These are phyloP conservation scores for Cyclophora albipunctata DNA, from an alignment of 2,888 invertebrate genomes.

Conservation along the genomic window DNA sequence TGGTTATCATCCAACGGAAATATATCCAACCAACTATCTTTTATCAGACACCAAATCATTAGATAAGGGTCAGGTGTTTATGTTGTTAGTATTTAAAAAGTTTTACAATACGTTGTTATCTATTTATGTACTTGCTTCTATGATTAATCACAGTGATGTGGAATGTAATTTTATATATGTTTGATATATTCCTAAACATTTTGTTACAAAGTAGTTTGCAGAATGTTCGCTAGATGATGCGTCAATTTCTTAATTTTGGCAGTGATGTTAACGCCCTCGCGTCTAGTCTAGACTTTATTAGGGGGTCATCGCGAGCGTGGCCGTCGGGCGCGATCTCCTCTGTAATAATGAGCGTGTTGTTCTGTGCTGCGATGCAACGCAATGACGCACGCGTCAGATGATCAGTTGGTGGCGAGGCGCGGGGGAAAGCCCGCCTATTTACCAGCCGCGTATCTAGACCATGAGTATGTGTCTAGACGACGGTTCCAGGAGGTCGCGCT, in stretches of 20 bases:
- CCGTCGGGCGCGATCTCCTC: conserved; percentile 13
- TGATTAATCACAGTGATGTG: too few species aligned
- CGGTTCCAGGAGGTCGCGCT: conserved; percentile 62
- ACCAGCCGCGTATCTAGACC: conserved; percentile 57
- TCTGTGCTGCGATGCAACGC: conserved; percentile 25
- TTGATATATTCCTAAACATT: too few species aligned
- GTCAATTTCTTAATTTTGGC: conserved; percentile 22
- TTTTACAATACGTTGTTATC: too few species aligned
- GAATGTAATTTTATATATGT: too few species aligned
- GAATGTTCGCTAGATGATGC: conserved; percentile 10
- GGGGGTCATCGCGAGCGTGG: conserved; percentile 19
- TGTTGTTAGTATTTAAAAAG: too few species aligned
- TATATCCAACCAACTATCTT: too few species aligned
- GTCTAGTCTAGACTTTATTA: conserved; percentile 22
- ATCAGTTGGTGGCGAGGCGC: conserved; percentile 27
- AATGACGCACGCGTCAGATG: conserved; percentile 30
- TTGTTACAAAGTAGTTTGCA: too few species aligned
- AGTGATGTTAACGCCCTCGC: conserved; percentile 24
- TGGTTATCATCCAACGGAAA: too few species aligned
- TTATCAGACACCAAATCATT: too few species aligned
- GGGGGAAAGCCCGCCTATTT: conserved; percentile 56
- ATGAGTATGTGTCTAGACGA: conserved; percentile 68
- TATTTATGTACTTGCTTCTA: too few species aligned
- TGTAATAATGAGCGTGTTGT: conserved; percentile 20
- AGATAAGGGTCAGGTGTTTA: too few species aligned